Conservation (phyloP, 2,888 invertebrate genomes). For the Drymonia ruficornis region DNA sequence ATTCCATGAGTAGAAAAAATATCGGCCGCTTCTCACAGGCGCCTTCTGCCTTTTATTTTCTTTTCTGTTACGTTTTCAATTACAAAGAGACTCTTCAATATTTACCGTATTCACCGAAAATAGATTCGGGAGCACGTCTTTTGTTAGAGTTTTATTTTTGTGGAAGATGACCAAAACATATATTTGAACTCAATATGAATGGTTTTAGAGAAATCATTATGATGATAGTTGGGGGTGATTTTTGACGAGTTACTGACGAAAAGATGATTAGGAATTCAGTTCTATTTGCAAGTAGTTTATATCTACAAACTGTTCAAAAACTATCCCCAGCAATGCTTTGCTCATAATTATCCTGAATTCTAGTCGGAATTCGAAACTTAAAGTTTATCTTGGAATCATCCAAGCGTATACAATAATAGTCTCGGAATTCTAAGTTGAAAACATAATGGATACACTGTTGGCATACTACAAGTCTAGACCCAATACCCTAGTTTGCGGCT, state of each 20-base stretch:
- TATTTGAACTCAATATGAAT: not conserved
- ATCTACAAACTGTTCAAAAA: no score
- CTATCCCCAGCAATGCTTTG: no score
- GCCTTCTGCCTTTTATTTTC: conserved; percentile 24
- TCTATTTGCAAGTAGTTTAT: no score
- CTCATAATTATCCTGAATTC: no score
- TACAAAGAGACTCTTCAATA: conserved; percentile 32
- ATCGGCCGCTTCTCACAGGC: not conserved
- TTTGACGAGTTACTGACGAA: no score
- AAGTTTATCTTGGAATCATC: no score
- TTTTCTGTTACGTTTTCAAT: conserved; percentile 35
- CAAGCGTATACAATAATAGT: no score
- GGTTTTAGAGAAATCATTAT: not conserved
- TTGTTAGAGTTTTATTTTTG: not conserved
- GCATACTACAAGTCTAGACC: not conserved
- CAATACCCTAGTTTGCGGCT: conserved; percentile 20
- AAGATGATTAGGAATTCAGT: no score
- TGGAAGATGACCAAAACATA: not conserved
- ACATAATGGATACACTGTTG: no score
- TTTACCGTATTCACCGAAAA: conserved; percentile 30
- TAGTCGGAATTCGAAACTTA: no score
- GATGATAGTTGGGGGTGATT: not conserved
- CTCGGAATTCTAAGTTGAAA: no score
- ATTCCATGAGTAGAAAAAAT: not conserved
- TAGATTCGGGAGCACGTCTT: conserved; percentile 10